Percentiles rank a stretch among this genome's conserved stretches.
These are phyloP conservation scores for Chrysolophus pictus DNA, from an alignment of 2,797 vertebrate species.

Conservation along the genomic window DNA sequence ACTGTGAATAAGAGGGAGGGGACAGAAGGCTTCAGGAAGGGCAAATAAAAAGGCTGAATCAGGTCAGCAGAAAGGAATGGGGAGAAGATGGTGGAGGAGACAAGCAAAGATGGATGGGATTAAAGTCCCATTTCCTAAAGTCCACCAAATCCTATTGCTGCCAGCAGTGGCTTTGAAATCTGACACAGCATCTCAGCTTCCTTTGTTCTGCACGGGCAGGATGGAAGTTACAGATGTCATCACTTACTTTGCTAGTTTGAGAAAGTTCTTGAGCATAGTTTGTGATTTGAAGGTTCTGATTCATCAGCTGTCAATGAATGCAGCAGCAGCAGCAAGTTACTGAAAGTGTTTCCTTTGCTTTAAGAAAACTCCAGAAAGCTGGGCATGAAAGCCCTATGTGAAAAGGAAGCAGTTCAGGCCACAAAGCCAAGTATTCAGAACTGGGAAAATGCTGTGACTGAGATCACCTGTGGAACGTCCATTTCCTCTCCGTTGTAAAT, in stretches of 20 bases:
- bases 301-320: neutral
- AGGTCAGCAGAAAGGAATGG: neutral
- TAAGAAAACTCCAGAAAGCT: neutral
- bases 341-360: neutral
- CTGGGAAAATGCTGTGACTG: neutral
- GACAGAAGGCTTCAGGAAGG: neutral
- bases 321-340: neutral
- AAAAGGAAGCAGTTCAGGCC: neutral
- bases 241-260: neutral
- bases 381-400: accelerated
- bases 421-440: neutral
- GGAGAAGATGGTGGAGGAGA: neutral
- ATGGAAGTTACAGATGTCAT: neutral
- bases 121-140: neutral
- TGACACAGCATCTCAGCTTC: neutral
- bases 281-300: neutral
- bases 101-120: neutral
- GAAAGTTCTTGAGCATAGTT: neutral
- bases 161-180: neutral
- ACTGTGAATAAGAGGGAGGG: neutral
- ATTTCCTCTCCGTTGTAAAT: neutral
- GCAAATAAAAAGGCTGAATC: neutral
- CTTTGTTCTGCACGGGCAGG: accelerated
- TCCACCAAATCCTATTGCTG: neutral
- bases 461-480: neutral